These are phyloP conservation scores for Nemapogon koenigi DNA, from an alignment of 2,888 invertebrate genomes.

Conservation along the genomic window DNA sequence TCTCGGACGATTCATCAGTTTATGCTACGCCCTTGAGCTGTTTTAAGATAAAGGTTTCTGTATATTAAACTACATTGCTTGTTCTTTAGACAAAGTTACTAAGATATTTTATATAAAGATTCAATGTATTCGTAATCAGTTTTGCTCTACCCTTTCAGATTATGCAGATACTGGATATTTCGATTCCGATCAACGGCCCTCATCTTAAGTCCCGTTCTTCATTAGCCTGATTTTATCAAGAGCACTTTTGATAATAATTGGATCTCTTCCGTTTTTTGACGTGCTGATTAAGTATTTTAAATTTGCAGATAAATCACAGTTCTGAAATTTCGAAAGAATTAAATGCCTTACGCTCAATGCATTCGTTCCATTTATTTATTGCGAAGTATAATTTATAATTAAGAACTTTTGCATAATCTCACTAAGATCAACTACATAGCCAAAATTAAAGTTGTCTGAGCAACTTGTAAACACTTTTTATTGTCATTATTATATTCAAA, in stretches of 20 bases:
- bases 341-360: no score
- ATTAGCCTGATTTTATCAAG: conserved; percentile 60
- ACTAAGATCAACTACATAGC: no score
- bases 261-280: conserved; percentile 44
- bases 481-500: no score
- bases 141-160: background rate
- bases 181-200: conserved; percentile 27
- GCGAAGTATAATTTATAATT: no score
- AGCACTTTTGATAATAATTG: conserved; percentile 55
- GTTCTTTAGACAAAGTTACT: background rate
- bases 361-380: no score
- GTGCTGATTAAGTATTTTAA: conserved; percentile 41
- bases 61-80: conserved; percentile 3
- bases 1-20: conserved; percentile 17
- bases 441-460: no score
- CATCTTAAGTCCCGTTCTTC: conserved; percentile 53
- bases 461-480: no score
- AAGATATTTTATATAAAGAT: background rate
- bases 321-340: no score
- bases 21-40: conserved; percentile 6
- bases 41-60: conserved; percentile 1
- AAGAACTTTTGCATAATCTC: no score
- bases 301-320: conserved; percentile 33
- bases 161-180: conserved; percentile 4
- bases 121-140: conserved; percentile 3